Evolutionary conservation across 2,113 vertebrate genomes (phyloP), one percentile per base, ranked within the genome.

Genomic region (Colossoma macropomum): DNA sequence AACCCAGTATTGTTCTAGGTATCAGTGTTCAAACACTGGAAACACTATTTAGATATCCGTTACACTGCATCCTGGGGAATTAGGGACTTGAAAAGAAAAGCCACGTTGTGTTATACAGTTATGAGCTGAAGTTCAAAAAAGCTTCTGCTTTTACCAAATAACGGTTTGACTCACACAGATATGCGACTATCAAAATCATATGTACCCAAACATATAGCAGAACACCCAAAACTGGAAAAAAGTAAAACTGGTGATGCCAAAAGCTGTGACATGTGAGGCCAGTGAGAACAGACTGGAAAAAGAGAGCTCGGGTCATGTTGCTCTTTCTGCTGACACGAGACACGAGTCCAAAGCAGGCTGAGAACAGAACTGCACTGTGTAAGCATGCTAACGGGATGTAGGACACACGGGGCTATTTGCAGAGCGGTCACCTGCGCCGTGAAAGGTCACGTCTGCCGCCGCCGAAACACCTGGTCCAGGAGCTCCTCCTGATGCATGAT

Each of bases 341-440:
- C 56, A 15, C n/a, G 54, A 75, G 72, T 76, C 62, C 21, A 19
- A 13, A 50, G 32, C 65, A 27, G 30, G 23, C 48, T 4, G 15
- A 28, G 62, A 75, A 62, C 80, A 82, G 38, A 68, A 83, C 65
- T 34, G 25, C 34, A 38, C 68, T 70, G 73, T 59, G 27, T 83
- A 83, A 59, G 66, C 76, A 75, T 77, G 81, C 81, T 77, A 83
- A 69, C n/a, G 21, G 52, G 81, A 85, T 85, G 75, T 85, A 82
- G 80, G 75, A 77, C 50, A 83, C 66, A 25, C n/a, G 27, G 60
- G 62, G 34, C 84, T 86, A 86, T 82, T 86, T 79, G 76, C 65
- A 83, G 71, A 60, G 34, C 25, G 75, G 79, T 77, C 75, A 74
- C 80, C 82, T 82, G 62, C 25, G 71, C 27, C 45, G 70, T 23